Percentiles rank a stretch among this genome's conserved stretches.
Evolutionary conservation across 2,888 invertebrate genomes (phyloP).

Genomic region (Drosophila pegasa): DNA sequence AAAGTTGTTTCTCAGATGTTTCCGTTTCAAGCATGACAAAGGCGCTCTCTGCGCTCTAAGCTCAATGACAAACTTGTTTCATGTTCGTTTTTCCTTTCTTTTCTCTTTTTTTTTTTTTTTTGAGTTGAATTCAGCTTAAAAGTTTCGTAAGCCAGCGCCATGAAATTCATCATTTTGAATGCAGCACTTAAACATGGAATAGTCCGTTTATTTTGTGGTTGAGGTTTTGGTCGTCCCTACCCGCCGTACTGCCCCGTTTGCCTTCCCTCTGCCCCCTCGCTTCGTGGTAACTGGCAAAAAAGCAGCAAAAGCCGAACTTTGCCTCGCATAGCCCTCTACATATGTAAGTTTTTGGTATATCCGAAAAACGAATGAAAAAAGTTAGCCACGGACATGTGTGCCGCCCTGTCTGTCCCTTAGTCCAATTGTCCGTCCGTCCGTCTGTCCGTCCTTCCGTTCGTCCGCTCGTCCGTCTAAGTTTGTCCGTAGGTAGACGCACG

Average conservation of each 20-base stretch:
- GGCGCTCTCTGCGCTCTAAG: background rate
- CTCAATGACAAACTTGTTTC: conserved; percentile 20
- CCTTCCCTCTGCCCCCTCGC: background rate
- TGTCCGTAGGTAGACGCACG: background rate
- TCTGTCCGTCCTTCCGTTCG: conserved; percentile 1
- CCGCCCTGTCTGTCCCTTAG: background rate
- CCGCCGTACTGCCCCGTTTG: background rate
- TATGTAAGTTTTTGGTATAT: conserved; percentile 30
- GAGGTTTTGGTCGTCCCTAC: conserved; percentile 1
- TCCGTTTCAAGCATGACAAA: background rate
- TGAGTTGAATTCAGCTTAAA: conserved; percentile 17
- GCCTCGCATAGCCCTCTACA: conserved; percentile 21
- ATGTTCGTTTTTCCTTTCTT: background rate
- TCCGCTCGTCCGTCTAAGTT: background rate
- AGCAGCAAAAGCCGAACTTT: conserved; percentile 41
- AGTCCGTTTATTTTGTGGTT: conserved; percentile 41
- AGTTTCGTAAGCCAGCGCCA: conserved; percentile 25
- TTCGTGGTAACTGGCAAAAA: conserved; percentile 5
- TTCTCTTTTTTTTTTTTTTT: background rate
- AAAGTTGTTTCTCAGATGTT: conserved; percentile 11
- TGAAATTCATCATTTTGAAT: conserved; percentile 47
- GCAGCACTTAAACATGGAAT: conserved; percentile 48
- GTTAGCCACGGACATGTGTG: conserved; percentile 5
- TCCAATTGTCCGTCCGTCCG: conserved; percentile 1
- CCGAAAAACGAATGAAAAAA: background rate